A percentile compares a stretch with the other conserved stretches of the same genome.
Conservation (phyloP, 2,888 invertebrate genomes). For the Drosophila peninsularis region DNA sequence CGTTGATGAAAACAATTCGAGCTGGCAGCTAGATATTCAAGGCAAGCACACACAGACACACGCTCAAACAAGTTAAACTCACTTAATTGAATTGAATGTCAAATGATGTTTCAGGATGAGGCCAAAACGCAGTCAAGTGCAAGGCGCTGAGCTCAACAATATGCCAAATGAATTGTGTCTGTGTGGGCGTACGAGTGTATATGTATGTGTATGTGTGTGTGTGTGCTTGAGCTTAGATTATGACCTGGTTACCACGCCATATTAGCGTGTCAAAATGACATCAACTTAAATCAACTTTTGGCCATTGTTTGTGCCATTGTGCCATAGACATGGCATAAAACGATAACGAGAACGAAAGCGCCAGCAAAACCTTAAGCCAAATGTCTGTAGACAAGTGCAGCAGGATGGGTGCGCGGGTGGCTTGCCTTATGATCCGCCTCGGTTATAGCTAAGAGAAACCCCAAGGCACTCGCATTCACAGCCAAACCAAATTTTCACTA, state of each 20-base stretch:
- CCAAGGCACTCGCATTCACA: constrained; percentile 13
- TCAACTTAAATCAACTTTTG: constrained; percentile 73
- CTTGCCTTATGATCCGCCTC: constrained; percentile 19
- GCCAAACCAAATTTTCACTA: constrained; percentile 10
- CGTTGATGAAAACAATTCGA: constrained; percentile 65
- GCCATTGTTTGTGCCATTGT: constrained; percentile 55
- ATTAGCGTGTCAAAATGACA: constrained; percentile 72
- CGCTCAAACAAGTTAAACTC: constrained; percentile 44
- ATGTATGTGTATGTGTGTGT: background rate
- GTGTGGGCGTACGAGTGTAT: constrained; percentile 6
- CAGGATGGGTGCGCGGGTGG: background rate
- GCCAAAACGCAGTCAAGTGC: constrained; percentile 63
- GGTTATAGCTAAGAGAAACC: constrained; percentile 18
- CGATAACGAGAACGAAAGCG: constrained; percentile 49
- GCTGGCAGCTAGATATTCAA: constrained; percentile 24
- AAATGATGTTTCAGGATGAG: constrained; percentile 28
- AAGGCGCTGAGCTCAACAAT: constrained; percentile 51
- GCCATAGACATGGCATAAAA: constrained; percentile 60
- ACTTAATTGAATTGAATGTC: constrained; percentile 75
- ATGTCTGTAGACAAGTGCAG: constrained; percentile 27
- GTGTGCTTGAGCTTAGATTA: constrained; percentile 37
- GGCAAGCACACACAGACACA: constrained; percentile 23
- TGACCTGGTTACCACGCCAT: constrained; percentile 56
- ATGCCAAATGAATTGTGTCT: constrained; percentile 54
- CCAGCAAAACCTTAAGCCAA: constrained; percentile 40